These are phyloP conservation scores for Autographa gamma DNA, from an alignment of 2,888 invertebrate species.

Conservation along the genomic window DNA sequence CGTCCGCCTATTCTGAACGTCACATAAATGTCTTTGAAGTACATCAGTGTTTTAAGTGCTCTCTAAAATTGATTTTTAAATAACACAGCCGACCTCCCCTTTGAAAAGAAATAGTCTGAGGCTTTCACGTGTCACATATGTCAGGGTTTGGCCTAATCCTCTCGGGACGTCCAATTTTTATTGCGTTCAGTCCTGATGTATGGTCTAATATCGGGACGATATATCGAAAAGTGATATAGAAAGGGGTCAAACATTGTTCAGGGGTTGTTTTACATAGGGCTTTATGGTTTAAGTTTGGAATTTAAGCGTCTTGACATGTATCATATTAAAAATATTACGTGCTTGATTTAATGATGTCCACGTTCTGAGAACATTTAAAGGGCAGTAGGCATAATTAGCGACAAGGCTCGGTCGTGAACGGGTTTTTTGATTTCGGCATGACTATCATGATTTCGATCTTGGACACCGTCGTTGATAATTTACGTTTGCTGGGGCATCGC, in stretches of 20 bases:
- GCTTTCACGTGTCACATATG: constrained; percentile 85
- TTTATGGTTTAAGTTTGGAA: constrained; percentile 32
- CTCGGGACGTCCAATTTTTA: constrained; percentile 85
- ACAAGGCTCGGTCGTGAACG: constrained; percentile 60
- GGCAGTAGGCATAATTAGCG: constrained; percentile 61
- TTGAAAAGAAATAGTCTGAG: constrained; percentile 77
- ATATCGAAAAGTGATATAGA: constrained; percentile 75
- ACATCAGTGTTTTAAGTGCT: constrained; percentile 70
- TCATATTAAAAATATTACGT: neutral
- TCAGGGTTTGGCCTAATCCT: constrained; percentile 87
- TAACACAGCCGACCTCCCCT: constrained; percentile 73
- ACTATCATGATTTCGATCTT: constrained; percentile 72
- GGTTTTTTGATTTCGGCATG: constrained; percentile 68
- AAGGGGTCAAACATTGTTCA: constrained; percentile 74
- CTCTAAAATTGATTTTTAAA: constrained; percentile 84
- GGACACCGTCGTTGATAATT: constrained; percentile 76
- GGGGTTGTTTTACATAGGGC: constrained; percentile 39
- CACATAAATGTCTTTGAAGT: constrained; percentile 64
- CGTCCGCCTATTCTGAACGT: constrained; percentile 63
- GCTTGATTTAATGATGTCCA: constrained; percentile 8
- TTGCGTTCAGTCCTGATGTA: constrained; percentile 85
- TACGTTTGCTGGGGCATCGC: constrained; percentile 74
- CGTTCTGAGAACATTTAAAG: constrained; percentile 54
- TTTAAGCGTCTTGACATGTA: constrained; percentile 29
- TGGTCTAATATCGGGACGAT: constrained; percentile 81